These are phyloP conservation scores for Heteronetta atricapilla DNA, from an alignment of 2,113 vertebrate species.

Conservation along the genomic window DNA sequence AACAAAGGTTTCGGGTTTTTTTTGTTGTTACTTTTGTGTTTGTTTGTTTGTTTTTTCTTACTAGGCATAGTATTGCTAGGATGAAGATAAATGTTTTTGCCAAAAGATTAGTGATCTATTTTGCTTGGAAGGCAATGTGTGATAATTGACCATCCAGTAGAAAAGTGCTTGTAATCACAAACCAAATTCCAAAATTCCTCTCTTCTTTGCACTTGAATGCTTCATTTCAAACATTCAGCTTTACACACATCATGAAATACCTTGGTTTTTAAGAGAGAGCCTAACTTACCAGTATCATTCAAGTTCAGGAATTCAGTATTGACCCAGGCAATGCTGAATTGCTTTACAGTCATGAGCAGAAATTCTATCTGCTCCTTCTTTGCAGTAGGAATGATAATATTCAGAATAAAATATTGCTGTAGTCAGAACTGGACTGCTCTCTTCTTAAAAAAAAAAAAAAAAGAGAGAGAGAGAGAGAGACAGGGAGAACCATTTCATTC, in stretches of 20 bases:
- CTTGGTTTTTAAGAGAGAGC: background rate
- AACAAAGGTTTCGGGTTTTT: background rate
- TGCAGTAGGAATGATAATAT: background rate
- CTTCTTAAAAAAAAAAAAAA: background rate
- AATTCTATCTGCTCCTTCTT: background rate
- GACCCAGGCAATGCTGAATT: background rate
- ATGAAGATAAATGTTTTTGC: background rate
- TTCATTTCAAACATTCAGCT: background rate
- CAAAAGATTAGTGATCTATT: background rate
- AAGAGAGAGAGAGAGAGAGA: too few species aligned
- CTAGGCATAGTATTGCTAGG: background rate
- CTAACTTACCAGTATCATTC: background rate
- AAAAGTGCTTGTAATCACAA: background rate
- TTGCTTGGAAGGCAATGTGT: background rate
- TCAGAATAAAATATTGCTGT: background rate
- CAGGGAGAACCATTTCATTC: background rate
- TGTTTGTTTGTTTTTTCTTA: too few species aligned
- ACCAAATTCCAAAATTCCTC: background rate
- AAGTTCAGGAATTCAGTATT: background rate
- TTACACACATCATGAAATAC: background rate
- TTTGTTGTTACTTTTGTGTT: background rate
- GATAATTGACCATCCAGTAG: background rate
- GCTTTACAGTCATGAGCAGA: background rate
- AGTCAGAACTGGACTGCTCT: background rate
- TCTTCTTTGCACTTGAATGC: background rate